These are phyloP conservation scores for Tipula vernalis DNA, from an alignment of 2,888 invertebrate genomes.

Conservation along the genomic window DNA sequence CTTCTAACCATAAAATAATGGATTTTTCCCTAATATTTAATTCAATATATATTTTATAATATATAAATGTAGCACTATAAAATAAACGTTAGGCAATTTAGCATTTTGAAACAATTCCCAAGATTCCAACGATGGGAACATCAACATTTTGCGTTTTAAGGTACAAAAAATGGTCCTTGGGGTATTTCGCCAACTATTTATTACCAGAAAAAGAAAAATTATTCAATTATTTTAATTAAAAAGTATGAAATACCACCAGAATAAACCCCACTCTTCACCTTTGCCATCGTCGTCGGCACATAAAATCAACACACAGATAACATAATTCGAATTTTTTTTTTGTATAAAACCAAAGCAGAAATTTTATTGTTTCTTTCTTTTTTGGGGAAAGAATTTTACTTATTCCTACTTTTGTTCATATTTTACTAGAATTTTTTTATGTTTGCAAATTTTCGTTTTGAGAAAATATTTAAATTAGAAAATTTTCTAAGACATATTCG, in stretches of 20 bases:
- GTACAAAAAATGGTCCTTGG: neutral
- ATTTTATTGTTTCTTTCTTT: neutral
- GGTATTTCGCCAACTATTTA: neutral
- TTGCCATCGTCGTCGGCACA: neutral
- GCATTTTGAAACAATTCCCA: neutral
- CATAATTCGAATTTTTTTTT: neutral
- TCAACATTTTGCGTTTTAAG: neutral
- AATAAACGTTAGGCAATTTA: neutral
- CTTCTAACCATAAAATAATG: slow-evolving; percentile 4
- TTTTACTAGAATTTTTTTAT: neutral
- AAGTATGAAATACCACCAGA: neutral
- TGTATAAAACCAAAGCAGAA: neutral
- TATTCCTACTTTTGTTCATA: neutral
- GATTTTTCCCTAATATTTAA: neutral
- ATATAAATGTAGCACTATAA: neutral
- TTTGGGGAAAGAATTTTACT: neutral
- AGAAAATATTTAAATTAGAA: neutral
- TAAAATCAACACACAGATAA: neutral
- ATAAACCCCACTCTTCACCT: neutral
- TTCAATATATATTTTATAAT: neutral
- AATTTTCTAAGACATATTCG: neutral
- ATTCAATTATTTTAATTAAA: neutral
- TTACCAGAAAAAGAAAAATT: neutral
- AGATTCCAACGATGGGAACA: neutral
- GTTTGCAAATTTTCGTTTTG: neutral